Percentiles rank a stretch among this genome's conserved stretches.
phyloP scores from a whole-genome alignment of 2,888 invertebrate species.

The Mayetiola destructor region DNA sequence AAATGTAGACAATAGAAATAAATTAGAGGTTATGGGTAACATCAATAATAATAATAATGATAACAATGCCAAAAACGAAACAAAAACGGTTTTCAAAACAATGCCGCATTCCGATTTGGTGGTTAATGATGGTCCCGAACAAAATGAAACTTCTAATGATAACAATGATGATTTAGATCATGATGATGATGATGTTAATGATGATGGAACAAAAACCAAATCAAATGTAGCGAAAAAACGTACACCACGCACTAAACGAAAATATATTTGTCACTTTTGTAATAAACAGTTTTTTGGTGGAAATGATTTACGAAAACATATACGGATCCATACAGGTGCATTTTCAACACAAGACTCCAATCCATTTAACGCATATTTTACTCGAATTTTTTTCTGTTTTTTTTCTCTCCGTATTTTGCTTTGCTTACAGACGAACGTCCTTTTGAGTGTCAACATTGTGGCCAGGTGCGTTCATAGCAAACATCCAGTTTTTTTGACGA shows the following conservation, averaged over 20 bases:
- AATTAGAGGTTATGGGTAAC: background rate
- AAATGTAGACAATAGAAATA: background rate
- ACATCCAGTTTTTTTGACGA: no score
- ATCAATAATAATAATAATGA: background rate
- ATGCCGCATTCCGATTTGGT: no score
- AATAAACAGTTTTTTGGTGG: slow-evolving; percentile 47
- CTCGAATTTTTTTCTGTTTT: no score
- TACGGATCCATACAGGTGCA: slow-evolving; percentile 49
- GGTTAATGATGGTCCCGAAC: no score
- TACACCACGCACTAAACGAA: slow-evolving; percentile 18
- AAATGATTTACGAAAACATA: slow-evolving; percentile 52
- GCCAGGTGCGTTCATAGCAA: no score
- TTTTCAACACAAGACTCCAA: no score
- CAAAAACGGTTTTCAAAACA: background rate
- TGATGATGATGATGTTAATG: background rate
- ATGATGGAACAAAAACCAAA: background rate
- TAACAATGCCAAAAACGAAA: background rate
- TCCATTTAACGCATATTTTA: no score
- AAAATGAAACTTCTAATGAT: no score
- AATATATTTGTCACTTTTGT: slow-evolving; percentile 46
- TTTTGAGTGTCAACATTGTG: slow-evolving; percentile 46
- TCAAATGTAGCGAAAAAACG: background rate
- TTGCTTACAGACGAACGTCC: slow-evolving; percentile 50
- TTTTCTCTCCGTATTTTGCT: no score
- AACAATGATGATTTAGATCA: background rate